Evolutionary conservation across 2,888 invertebrate species (phyloP).

Genomic region (Phengaris alcon): DNA sequence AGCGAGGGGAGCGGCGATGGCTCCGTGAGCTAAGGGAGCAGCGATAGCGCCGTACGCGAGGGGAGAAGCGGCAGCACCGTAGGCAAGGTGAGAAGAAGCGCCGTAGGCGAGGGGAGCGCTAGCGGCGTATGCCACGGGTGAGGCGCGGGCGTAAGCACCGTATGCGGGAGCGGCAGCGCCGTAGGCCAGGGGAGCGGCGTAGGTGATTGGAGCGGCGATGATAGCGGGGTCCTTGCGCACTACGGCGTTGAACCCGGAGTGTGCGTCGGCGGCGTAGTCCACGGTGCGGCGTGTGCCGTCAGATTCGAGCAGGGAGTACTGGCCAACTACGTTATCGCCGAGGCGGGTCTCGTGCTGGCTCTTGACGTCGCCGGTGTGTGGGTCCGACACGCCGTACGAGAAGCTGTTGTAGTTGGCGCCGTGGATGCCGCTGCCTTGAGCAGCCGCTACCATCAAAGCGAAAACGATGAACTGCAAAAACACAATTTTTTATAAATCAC

Average conservation of each 20-base stretch:
- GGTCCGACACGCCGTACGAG: conserved; percentile 68
- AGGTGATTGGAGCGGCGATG: conserved; percentile 46
- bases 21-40: conserved; percentile 35
- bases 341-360: conserved; percentile 81
- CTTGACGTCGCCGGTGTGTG: conserved; percentile 70
- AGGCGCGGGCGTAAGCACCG: conserved; percentile 35
- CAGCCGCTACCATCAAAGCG: conserved; percentile 65
- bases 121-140: conserved; percentile 34
- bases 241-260: conserved; percentile 77
- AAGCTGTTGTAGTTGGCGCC: conserved; percentile 62
- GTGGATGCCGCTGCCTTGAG: conserved; percentile 47
- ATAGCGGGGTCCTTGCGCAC: conserved; percentile 71
- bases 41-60: conserved; percentile 38
- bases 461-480: conserved; percentile 58
- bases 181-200: conserved; percentile 42
- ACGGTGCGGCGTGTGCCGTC: conserved; percentile 82
- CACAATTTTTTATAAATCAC: conserved; percentile 38
- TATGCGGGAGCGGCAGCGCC: conserved; percentile 37
- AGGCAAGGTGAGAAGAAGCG: conserved; percentile 42
- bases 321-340: conserved; percentile 80
- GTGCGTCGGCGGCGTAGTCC: conserved; percentile 78
- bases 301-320: conserved; percentile 75
- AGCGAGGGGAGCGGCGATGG: conserved; percentile 35
- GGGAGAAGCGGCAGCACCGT: conserved; percentile 39
- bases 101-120: conserved; percentile 43